Evolutionary conservation across 2,888 invertebrate genomes (phyloP).

Genomic region (Andrena camellia): DNA sequence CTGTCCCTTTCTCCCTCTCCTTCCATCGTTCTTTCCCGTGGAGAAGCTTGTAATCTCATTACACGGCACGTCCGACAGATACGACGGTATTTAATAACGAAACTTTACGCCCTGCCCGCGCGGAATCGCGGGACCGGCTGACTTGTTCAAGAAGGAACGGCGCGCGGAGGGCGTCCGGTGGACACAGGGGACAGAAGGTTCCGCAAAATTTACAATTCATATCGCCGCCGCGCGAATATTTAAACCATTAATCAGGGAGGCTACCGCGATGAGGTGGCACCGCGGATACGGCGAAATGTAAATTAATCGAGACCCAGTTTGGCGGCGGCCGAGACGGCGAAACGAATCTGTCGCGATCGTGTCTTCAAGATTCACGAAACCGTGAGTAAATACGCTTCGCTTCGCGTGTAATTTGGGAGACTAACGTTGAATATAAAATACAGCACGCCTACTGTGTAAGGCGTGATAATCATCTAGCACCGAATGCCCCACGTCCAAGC

Average conservation of each 20-base stretch:
- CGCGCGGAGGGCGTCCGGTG: constrained; percentile 12
- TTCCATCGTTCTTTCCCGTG: background rate
- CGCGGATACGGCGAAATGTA: constrained; percentile 73
- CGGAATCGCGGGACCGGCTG: constrained; percentile 19
- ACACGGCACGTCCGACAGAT: constrained; percentile 37
- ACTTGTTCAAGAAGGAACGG: background rate
- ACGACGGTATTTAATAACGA: constrained; percentile 72
- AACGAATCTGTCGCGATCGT: constrained; percentile 51
- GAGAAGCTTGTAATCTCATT: constrained; percentile 45
- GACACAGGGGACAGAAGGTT: constrained; percentile 50
- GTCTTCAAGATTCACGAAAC: constrained; percentile 30
- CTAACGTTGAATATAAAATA: background rate
- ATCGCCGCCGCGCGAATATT: constrained; percentile 79
- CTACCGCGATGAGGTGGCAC: constrained; percentile 59
- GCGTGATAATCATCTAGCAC: no score
- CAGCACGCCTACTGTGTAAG: no score
- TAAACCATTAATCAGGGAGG: constrained; percentile 81
- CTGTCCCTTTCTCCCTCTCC: background rate
- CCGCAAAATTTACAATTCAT: constrained; percentile 82
- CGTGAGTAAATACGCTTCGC: background rate
- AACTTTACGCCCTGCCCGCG: constrained; percentile 66
- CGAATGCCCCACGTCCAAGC: no score
- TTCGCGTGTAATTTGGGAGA: background rate
- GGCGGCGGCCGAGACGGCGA: constrained; percentile 49
- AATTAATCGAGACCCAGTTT: constrained; percentile 76